Conservation (phyloP, 2,888 invertebrate genomes). For the Athalia cordata region DNA sequence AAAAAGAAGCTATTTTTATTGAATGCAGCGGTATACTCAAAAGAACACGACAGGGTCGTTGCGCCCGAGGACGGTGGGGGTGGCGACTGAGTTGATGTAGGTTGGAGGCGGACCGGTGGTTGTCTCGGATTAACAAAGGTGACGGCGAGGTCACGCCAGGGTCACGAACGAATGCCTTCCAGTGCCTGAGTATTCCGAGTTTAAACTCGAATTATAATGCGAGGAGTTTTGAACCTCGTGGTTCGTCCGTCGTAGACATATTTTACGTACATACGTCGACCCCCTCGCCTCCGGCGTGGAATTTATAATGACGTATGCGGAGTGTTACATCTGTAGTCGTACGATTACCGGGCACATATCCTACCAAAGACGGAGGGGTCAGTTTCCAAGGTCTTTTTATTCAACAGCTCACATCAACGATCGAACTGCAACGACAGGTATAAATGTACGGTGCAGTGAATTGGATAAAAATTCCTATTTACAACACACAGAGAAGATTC, state of each 20-base stretch:
- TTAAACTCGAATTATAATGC: too few relatives aligned
- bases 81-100: constrained; percentile 18
- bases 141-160: constrained; percentile 29
- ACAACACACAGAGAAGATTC: too few relatives aligned
- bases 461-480: too few relatives aligned
- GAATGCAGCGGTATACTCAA: constrained; percentile 10
- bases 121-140: not conserved
- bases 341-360: too few relatives aligned
- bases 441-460: too few relatives aligned
- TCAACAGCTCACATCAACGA: too few relatives aligned
- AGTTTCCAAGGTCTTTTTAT: too few relatives aligned
- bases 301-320: not conserved
- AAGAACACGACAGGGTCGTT: constrained; percentile 26
- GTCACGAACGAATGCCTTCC: not conserved
- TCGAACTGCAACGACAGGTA: too few relatives aligned
- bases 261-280: not conserved
- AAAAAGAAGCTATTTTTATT: not conserved
- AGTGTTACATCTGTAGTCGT: not conserved
- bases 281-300: not conserved
- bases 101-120: not conserved
- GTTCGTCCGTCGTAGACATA: too few relatives aligned
- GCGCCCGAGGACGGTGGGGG: constrained; percentile 20
- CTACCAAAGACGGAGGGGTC: too few relatives aligned
- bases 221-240: too few relatives aligned
- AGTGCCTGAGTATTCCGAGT: too few relatives aligned